These are phyloP conservation scores for Helobdella robusta DNA, from an alignment of 2,888 invertebrate species.

Conservation along the genomic window DNA sequence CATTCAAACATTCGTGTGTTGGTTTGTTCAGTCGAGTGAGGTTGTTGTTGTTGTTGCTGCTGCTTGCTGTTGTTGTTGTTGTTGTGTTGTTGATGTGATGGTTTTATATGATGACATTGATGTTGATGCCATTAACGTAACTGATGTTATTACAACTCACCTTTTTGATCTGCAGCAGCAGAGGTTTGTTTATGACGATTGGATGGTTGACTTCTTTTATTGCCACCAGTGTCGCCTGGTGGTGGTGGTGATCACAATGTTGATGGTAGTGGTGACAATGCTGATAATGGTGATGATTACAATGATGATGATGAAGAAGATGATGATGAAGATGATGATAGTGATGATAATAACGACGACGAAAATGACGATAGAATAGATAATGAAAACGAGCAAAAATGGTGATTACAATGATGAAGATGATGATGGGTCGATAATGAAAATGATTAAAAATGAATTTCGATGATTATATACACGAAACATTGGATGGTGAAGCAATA, in stretches of 20 bases:
- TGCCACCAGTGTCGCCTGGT: constrained; percentile 36
- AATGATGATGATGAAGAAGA: constrained; percentile 15
- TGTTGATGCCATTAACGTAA: too few relatives aligned
- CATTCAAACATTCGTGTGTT: too few relatives aligned
- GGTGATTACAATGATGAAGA: not conserved
- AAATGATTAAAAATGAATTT: too few relatives aligned
- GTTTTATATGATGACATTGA: not conserved
- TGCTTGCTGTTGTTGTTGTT: too few relatives aligned
- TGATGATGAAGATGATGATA: constrained; percentile 16
- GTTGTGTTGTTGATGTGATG: not conserved
- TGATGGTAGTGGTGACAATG: constrained; percentile 13
- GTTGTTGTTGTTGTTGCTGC: not conserved
- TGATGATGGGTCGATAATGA: not conserved
- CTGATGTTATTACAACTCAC: constrained; percentile 57
- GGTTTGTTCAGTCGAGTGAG: too few relatives aligned
- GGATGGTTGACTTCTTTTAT: constrained; percentile 35
- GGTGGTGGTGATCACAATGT: constrained; percentile 12
- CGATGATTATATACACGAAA: too few relatives aligned
- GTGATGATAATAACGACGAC: not conserved
- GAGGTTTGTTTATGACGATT: constrained; percentile 64
- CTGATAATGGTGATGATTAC: constrained; percentile 14
- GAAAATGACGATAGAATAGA: not conserved
- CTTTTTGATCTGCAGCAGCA: constrained; percentile 79
- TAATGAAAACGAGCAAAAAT: not conserved
- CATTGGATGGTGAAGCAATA: too few relatives aligned